phyloP scores from a whole-genome alignment of 2,113 vertebrate species.

The Scolopax mira region DNA sequence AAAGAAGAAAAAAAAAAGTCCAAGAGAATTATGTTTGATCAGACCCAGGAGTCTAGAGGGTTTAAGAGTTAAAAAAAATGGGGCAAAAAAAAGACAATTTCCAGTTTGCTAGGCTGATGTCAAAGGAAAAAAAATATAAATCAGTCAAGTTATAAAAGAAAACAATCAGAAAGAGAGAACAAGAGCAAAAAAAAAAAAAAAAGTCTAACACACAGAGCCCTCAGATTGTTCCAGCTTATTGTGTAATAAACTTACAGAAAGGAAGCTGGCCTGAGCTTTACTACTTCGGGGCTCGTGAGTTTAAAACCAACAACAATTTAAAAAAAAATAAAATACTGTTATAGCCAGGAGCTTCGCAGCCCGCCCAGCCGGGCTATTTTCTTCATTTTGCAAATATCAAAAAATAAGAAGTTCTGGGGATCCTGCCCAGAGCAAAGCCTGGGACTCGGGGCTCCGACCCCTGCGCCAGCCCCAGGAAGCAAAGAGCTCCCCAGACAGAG shows the following conservation, averaged over 20 bases:
- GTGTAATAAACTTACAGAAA: not conserved
- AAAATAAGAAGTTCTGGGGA: not conserved
- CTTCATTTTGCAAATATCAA: not conserved
- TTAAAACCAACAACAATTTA: not conserved
- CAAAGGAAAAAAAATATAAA: not conserved
- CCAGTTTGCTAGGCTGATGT: not conserved
- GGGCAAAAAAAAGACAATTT: not conserved
- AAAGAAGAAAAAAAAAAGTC: not conserved
- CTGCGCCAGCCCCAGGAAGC: not conserved
- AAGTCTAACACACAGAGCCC: not conserved
- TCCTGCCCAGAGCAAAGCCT: not conserved
- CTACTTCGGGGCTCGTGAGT: not conserved
- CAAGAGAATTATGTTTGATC: not conserved
- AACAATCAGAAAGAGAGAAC: not conserved
- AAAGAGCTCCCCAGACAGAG: fast-evolving
- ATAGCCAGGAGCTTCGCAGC: not conserved
- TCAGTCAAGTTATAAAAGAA: constrained; percentile 26
- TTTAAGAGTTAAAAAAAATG: not conserved
- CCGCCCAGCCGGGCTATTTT: not conserved
- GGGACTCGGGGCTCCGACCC: not conserved
- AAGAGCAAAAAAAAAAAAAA: not conserved
- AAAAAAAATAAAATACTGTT: not conserved
- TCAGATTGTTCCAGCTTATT: not conserved
- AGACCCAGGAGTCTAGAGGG: not conserved
- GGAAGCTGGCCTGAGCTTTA: not conserved